phyloP scores from a whole-genome alignment of 2,888 invertebrate species.

The Meta bourneti region DNA sequence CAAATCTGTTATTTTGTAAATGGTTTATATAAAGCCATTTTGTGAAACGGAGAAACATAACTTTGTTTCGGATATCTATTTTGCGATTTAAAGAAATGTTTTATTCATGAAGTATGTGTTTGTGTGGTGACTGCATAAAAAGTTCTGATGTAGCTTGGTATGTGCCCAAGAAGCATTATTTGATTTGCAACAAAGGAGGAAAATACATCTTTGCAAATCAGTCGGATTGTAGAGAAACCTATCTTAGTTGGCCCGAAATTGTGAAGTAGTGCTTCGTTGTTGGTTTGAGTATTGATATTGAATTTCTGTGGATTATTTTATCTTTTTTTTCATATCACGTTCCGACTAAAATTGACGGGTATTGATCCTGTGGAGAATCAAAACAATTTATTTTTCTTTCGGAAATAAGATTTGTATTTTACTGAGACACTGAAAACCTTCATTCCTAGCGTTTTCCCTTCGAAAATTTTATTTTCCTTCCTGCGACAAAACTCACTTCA shows the following conservation, averaged over 20 bases:
- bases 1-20: background rate
- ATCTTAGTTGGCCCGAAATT: background rate
- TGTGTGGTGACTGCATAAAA: background rate
- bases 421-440: background rate
- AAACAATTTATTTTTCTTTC: constrained; percentile 20
- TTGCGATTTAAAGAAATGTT: background rate
- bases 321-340: background rate
- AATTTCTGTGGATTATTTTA: constrained; percentile 29
- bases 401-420: constrained; percentile 19
- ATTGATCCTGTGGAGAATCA: constrained; percentile 23
- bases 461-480: background rate
- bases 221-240: background rate
- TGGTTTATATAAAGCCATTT: background rate
- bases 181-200: background rate
- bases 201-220: constrained; percentile 34
- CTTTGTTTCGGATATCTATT: background rate
- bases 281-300: constrained; percentile 9
- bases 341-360: constrained; percentile 4
- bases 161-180: background rate
- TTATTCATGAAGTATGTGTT: background rate
- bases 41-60: background rate
- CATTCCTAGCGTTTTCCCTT: background rate
- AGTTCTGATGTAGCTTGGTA: background rate
- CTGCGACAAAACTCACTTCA: background rate
- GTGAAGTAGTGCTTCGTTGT: background rate